These are phyloP conservation scores for Ophion slaviceki DNA, from an alignment of 2,888 invertebrate genomes.

Conservation along the genomic window DNA sequence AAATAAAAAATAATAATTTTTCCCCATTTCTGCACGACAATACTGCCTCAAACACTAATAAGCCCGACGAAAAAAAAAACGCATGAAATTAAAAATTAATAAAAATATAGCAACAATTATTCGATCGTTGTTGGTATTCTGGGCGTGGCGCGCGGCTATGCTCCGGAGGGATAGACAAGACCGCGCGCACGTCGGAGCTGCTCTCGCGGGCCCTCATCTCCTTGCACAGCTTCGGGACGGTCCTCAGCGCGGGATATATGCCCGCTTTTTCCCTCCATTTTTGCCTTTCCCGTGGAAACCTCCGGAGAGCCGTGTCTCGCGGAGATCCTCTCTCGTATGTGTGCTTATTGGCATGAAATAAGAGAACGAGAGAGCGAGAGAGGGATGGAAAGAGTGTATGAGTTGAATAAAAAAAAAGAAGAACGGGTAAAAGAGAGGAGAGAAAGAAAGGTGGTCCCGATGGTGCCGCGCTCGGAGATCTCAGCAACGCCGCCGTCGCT, in stretches of 20 bases:
- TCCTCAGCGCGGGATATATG: constrained; percentile 6
- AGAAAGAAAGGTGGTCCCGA: constrained; percentile 53
- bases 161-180: constrained; percentile 47
- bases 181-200: constrained; percentile 6
- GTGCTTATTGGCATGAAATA: constrained; percentile 39
- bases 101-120: constrained; percentile 6
- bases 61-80: constrained; percentile 10
- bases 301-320: constrained; percentile 22
- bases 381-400: constrained; percentile 21
- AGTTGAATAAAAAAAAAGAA: constrained; percentile 5
- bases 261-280: constrained; percentile 4
- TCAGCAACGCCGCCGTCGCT: constrained; percentile 50
- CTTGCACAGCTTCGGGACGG: constrained; percentile 21
- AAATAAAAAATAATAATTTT: too few species aligned
- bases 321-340: constrained; percentile 25
- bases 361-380: constrained; percentile 23
- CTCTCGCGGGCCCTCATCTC: background rate
- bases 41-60: background rate
- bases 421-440: constrained; percentile 39
- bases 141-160: constrained; percentile 45
- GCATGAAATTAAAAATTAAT: background rate
- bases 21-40: too few species aligned
- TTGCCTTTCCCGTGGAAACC: constrained; percentile 19
- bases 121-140: constrained; percentile 3
- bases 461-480: constrained; percentile 51